These are phyloP conservation scores for Pungitius pungitius DNA, from an alignment of 2,113 vertebrate genomes.

Conservation along the genomic window DNA sequence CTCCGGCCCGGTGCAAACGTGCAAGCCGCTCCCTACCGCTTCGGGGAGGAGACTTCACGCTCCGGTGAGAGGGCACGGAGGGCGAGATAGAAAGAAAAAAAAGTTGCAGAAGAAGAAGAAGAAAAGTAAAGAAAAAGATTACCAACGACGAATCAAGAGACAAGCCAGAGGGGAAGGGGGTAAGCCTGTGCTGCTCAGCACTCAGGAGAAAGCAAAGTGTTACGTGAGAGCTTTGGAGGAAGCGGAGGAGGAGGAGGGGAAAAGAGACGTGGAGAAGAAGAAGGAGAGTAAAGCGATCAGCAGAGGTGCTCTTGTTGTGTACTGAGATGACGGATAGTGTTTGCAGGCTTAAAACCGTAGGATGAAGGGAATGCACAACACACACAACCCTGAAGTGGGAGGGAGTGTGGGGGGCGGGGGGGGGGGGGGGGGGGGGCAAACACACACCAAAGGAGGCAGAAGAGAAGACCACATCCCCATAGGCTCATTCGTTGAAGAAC, in stretches of 20 bases:
- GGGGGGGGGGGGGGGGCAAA: neutral
- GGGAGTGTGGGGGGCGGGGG: neutral
- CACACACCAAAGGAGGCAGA: slow-evolving; percentile 17
- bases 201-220: slow-evolving; percentile 29
- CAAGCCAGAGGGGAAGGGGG: slow-evolving; percentile 1
- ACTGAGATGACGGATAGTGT: slow-evolving; percentile 58
- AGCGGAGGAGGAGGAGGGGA: slow-evolving; percentile 8
- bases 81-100: neutral
- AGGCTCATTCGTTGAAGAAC: neutral
- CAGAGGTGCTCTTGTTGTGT: slow-evolving; percentile 51
- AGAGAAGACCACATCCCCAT: slow-evolving; percentile 17
- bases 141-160: slow-evolving; percentile 37
- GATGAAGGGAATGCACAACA: slow-evolving; percentile 35
- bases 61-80: neutral
- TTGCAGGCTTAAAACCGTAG: slow-evolving; percentile 57
- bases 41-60: neutral
- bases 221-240: slow-evolving; percentile 20
- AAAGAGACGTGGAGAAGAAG: neutral
- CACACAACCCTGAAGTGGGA: neutral
- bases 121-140: slow-evolving; percentile 13
- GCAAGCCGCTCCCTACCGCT: neutral
- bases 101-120: slow-evolving; percentile 14
- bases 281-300: slow-evolving; percentile 5
- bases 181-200: slow-evolving; percentile 2
- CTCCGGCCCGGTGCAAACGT: neutral